Evolutionary conservation across 2,888 invertebrate genomes (phyloP), one percentile per base, ranked within the genome.

Genomic region (Ophion ventricosus): DNA sequence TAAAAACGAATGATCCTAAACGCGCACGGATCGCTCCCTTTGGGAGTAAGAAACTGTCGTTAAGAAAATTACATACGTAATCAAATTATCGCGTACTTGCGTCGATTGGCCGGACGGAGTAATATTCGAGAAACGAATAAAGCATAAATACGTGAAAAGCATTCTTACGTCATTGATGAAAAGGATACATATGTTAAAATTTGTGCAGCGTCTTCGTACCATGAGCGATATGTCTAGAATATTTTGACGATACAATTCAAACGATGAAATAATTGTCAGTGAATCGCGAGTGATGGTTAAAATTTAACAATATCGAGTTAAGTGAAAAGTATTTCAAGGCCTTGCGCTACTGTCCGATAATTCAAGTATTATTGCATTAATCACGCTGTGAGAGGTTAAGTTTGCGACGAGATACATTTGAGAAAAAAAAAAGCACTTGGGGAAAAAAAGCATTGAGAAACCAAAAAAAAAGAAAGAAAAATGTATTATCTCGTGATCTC

Each of bases 381-480:
- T 73, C 59, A 73, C 29, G 17, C 43, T 35, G 14, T 17, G 14
- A 40, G 56, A 79, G 79, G 79, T 79, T 79, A 79, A 20, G 79
- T 64, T 63, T 54, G 25, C 63, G 20, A n/a, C n/a, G n/a, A n/a
- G n/a, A 79, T 69, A 78, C 61, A 78, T 49, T 56, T 64, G 54
- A 29, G 17, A 56, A 63, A 64, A 61, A 63, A 70, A n/a, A n/a
- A n/a, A n/a, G n/a, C 64, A n/a, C 25, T 64, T 20, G 7, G 35
- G 17, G 8, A 35, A 54, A 35, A 35, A 54, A 23, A 20, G 17
- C 25, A 56, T 10, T 11, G 40, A 25, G 40, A 35, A 67, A n/a
- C n/a, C n/a, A n/a, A n/a, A n/a, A n/a, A n/a, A n/a, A n/a, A n/a
- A n/a, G n/a, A n/a, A n/a, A n/a, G n/a, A 26, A 67, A 57, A 77